Conservation (phyloP, 1,140 invertebrate species). For the Chymomyza costata region DNA sequence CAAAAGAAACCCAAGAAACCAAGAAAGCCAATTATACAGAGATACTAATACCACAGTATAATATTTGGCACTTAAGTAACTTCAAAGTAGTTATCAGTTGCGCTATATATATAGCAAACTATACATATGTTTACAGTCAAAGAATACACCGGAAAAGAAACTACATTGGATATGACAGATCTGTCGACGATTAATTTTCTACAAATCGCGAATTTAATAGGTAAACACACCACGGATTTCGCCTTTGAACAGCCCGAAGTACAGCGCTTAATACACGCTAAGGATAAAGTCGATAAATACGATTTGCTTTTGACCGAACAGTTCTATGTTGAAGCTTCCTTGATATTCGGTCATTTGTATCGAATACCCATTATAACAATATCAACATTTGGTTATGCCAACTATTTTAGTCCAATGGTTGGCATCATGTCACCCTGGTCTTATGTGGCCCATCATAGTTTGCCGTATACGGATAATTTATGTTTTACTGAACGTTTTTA, state of each 20-base stretch:
- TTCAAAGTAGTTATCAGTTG: too few relatives aligned
- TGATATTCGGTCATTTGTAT: conserved; percentile 48
- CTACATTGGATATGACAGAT: conserved; percentile 19
- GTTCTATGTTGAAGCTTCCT: conserved; percentile 50
- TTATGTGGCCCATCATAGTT: conserved; percentile 29
- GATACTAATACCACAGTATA: conserved; percentile 2
- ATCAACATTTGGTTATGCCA: conserved; percentile 38
- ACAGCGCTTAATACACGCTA: conserved; percentile 46
- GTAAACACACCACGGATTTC: conserved; percentile 21
- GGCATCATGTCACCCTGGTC: conserved; percentile 35
- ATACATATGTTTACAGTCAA: conserved; percentile 4
- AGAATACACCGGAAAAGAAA: not conserved
- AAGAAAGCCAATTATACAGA: conserved; percentile 6
- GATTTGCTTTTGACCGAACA: conserved; percentile 57
- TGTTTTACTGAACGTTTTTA: conserved; percentile 60
- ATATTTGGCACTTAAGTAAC: conserved; percentile 7
- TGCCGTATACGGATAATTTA: conserved; percentile 37
- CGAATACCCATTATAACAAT: conserved; percentile 45
- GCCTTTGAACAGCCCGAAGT: conserved; percentile 42
- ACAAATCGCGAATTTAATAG: conserved; percentile 18
- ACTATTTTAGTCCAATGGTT: conserved; percentile 40
- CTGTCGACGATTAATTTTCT: conserved; percentile 15
- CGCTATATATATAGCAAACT: not conserved
- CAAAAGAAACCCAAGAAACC: not conserved
- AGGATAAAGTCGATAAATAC: conserved; percentile 40